Base-by-base conservation (phyloP, 2,113 vertebrate genomes). In the Anser cygnoides region DNA sequence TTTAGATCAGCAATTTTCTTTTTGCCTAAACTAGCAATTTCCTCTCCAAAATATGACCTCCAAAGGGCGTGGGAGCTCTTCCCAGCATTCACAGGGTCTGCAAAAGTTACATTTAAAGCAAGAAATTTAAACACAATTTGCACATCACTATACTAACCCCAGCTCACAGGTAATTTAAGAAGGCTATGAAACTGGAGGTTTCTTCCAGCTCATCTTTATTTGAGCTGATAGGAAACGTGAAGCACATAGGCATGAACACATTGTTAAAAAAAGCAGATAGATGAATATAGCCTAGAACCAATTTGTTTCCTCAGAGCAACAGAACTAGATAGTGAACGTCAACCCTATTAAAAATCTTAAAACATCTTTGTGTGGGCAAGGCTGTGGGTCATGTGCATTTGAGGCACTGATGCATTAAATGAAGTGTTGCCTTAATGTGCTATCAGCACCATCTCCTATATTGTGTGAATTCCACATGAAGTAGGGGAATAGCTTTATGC, bases 401-500 rank as follows among this genome's bases (percentile, higher is more conserved):
- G 75, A 90, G 23, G 71, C 78, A 92, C 22, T 82, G 91, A 92
- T 81, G 91, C 80, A 75, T 79, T 78, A 92, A 95, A 92, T 57
- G 55, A 87, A 92, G 61, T 15, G 62, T 76, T 83, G 67, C 62
- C 84, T 68, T 91, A 80, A 26, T 2, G 28, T 55, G 67, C 55
- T 72, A 39, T 41, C 84, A 62, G 63, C 74, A 73, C 28, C 31
- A 58, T 55, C 50, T 57, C 39, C 21, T 58, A 3, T 68, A 41
- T 11, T 28, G 78, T 26, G 70, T 62, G 81, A 87, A 79, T 83
- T 87, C 78, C 63, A 72, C 31, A 49, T 15, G n/a, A 92, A 91
- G 37, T 83, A 75, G 54, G 84, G 2, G 7, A 89, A 91, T 10
- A 89, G 33, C 67, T 92, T 91, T 61, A 25, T 83, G 84, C 35